A percentile compares a stretch with the other conserved stretches of the same genome.
Conservation (phyloP, 2,797 vertebrate genomes). For the Gephyroberyx darwinii region DNA sequence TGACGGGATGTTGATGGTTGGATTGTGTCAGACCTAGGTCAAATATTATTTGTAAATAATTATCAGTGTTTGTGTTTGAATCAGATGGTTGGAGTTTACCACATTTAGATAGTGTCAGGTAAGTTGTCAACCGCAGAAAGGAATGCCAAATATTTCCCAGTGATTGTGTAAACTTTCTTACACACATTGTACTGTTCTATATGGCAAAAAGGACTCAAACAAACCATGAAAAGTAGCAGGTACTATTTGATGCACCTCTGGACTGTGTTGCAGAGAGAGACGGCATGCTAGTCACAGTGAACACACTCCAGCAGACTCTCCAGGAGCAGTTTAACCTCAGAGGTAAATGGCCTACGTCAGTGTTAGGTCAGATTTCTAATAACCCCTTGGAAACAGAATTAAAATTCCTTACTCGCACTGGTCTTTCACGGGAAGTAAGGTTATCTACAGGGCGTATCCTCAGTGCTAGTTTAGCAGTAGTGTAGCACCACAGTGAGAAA, state of each 20-base stretch:
- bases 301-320: conserved; percentile 85
- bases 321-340: conserved; percentile 88
- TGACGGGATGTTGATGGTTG: no score
- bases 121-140: neutral
- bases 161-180: neutral
- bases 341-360: conserved; percentile 79
- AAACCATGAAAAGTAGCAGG: neutral
- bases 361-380: neutral
- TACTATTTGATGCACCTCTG: neutral
- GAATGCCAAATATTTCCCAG: neutral
- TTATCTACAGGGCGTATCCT: neutral
- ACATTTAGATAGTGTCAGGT: neutral
- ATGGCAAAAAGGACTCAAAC: neutral
- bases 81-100: neutral
- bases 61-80: neutral
- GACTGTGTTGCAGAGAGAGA: conserved; percentile 83
- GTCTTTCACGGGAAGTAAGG: neutral
- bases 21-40: neutral
- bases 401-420: no score
- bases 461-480: neutral
- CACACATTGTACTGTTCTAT: neutral
- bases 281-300: conserved; percentile 82
- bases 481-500: neutral
- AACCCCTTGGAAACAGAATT: neutral
- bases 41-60: neutral